Base-by-base conservation (phyloP, 2,113 vertebrate species). In the Caranx ignobilis region DNA sequence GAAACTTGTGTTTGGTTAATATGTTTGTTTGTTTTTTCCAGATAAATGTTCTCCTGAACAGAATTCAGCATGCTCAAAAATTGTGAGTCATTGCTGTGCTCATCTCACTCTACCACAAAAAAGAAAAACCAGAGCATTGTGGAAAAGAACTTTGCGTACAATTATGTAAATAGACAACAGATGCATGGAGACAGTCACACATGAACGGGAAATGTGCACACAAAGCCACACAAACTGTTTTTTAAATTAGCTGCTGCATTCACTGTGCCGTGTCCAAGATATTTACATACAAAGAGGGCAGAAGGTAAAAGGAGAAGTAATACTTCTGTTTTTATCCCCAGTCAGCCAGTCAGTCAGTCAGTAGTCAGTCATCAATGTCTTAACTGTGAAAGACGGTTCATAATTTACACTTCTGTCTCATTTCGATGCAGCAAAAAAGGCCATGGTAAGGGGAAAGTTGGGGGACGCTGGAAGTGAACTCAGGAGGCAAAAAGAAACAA, bases 21-120 rank as follows among this genome's bases (percentile, higher is more conserved):
- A 4, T 32, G 0, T 43, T 32, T 2, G 26, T 18, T 16, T 10
- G 81, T 55, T 61, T 34, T 50, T 69, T 82, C 21, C 87, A 95
- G 95, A 95, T 95, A 68, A 92, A 91, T 4, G 94, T 95, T 64
- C 93, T 95, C 48, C 88, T 95, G 67, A 95, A 95, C 88, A 92
- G 95, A 91, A 95, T 95, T 78, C 93, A 93, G 48, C 94, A 95
- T 11, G 95, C 95, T 79, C 95, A 95, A 83, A 95, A 95, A 89
- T 95, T 95, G 95, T 95, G 87, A 95, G 94, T 94, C 56, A 8
- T 11, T 52, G 19, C 39, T 52, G 19, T 43, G 16, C 43, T 52
- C 15, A 6, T 71, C 10, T 71, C 12, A n/a, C 21, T 3, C 6
- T 12, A 3, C 11, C 15, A 11, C 2, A 21, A 10, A 19, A 48